Conservation (phyloP, 2,888 invertebrate genomes). For the Copidosoma aretas region DNA sequence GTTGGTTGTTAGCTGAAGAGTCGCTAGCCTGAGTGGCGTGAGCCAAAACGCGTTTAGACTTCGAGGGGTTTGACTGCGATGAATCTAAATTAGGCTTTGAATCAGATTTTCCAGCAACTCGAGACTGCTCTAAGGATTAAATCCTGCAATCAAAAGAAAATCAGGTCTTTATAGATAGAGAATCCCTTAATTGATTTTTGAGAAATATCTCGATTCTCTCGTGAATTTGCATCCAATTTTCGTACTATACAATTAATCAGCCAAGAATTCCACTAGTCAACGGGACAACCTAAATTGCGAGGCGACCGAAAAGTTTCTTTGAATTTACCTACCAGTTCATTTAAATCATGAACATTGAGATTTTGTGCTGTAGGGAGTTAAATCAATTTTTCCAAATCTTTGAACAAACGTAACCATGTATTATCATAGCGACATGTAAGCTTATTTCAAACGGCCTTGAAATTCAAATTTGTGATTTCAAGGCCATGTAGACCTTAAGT, state of each 20-base stretch:
- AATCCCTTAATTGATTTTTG: neutral
- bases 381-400: neutral
- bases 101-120: no score
- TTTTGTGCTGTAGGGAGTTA: neutral
- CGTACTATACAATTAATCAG: neutral
- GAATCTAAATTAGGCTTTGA: neutral
- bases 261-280: neutral
- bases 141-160: neutral
- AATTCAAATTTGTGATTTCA: neutral
- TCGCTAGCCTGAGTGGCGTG: no score
- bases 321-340: neutral
- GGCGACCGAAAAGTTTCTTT: neutral
- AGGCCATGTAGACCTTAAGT: neutral
- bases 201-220: neutral
- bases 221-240: neutral
- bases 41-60: no score
- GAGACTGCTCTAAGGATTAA: no score
- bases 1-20: no score
- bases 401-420: neutral
- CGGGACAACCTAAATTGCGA: neutral
- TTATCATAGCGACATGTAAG: neutral
- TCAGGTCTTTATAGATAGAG: neutral
- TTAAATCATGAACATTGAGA: neutral
- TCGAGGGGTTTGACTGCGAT: neutral
- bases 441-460: neutral